These are phyloP conservation scores for Coenobita brevimanus DNA, from an alignment of 1,140 invertebrate genomes.

Conservation along the genomic window DNA sequence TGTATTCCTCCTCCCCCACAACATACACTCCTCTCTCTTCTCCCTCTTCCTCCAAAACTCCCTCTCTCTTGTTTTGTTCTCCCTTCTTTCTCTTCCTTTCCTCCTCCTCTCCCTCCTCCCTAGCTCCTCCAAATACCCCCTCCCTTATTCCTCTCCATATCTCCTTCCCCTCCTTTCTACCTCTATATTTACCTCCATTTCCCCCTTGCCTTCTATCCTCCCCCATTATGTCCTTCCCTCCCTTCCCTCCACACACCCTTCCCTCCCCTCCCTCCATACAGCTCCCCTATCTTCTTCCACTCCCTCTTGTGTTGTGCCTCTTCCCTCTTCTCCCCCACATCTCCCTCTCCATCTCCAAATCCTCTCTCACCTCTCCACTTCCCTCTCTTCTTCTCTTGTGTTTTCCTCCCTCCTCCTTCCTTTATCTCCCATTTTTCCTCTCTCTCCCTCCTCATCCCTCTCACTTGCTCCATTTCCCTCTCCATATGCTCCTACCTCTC, in stretches of 20 bases:
- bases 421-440: neutral
- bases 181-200: neutral
- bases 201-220: too few relatives aligned
- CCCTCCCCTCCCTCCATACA: neutral
- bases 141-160: neutral
- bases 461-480: too few relatives aligned
- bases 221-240: neutral
- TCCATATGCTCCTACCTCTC: too few relatives aligned
- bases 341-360: neutral
- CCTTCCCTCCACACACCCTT: neutral
- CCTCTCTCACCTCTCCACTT: neutral
- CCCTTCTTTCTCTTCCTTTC: neutral
- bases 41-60: too few relatives aligned
- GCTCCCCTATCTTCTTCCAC: neutral
- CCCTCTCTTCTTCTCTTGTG: neutral
- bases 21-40: too few relatives aligned
- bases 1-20: too few relatives aligned
- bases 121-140: neutral
- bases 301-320: neutral
- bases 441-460: neutral
- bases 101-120: neutral
- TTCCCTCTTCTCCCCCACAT: neutral
- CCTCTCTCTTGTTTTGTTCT: neutral
- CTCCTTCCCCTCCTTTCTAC: neutral
- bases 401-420: neutral